These are phyloP conservation scores for Salticus scenicus DNA, from an alignment of 2,888 invertebrate genomes.

Conservation along the genomic window DNA sequence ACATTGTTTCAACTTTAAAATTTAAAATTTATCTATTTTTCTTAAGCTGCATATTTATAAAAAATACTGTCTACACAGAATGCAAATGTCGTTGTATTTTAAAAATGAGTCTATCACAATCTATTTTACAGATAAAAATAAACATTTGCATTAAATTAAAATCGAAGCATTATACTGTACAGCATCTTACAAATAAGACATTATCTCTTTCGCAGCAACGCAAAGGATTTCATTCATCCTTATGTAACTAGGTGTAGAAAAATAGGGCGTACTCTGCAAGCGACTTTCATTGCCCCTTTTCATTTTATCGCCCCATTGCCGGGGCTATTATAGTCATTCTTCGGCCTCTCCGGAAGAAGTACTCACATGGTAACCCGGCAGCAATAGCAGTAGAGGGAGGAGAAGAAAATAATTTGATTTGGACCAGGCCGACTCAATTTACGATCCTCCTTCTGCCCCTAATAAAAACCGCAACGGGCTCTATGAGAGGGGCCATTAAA, in stretches of 20 bases:
- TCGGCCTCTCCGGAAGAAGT: slow-evolving; percentile 43
- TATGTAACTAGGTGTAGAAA: slow-evolving; percentile 25
- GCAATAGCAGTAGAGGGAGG: slow-evolving; percentile 19
- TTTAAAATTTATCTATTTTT: too few species aligned
- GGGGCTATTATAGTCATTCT: slow-evolving; percentile 60
- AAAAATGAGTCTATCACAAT: too few species aligned
- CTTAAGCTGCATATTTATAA: too few species aligned
- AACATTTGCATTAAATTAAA: too few species aligned
- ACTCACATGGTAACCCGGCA: slow-evolving; percentile 12
- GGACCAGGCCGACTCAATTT: slow-evolving; percentile 61
- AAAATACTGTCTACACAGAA: too few species aligned
- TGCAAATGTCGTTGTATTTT: too few species aligned
- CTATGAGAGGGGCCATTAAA: slow-evolving; percentile 64
- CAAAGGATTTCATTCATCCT: neutral
- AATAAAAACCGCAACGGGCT: slow-evolving; percentile 68
- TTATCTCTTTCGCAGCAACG: neutral
- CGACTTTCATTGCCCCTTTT: slow-evolving; percentile 26
- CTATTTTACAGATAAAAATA: too few species aligned
- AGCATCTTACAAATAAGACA: too few species aligned
- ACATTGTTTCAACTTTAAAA: too few species aligned
- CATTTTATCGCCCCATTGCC: slow-evolving; percentile 59
- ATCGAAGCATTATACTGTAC: too few species aligned
- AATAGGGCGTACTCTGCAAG: slow-evolving; percentile 31
- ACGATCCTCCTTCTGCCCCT: slow-evolving; percentile 54
- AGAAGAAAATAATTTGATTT: slow-evolving; percentile 65